Percentiles rank a stretch among this genome's conserved stretches.
Evolutionary conservation across 2,113 vertebrate species (phyloP).

Genomic region (Nesogale talazaci): DNA sequence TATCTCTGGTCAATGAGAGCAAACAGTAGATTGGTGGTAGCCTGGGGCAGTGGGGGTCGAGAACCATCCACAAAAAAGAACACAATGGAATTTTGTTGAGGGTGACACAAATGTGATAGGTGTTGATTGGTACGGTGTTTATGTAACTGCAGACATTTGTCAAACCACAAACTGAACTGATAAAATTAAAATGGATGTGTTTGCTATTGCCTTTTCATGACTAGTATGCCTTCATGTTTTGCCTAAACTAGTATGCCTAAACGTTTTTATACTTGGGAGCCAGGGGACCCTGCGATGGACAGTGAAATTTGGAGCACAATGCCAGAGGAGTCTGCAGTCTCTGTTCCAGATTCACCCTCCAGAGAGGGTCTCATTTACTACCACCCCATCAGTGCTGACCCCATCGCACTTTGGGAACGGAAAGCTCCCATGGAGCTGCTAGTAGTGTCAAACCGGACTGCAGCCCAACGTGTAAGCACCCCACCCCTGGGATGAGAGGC

Average conservation of each 20-base stretch:
- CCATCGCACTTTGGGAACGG: too few species aligned
- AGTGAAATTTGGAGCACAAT: constrained; percentile 31
- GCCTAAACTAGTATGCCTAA: too few species aligned
- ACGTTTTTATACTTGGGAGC: too few species aligned
- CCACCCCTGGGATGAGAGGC: constrained; percentile 41
- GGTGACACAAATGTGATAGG: not conserved
- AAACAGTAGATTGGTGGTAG: not conserved
- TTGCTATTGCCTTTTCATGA: not conserved
- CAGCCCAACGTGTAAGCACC: too few species aligned
- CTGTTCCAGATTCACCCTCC: constrained; percentile 66
- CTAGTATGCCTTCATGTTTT: too few species aligned
- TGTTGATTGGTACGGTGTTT: not conserved
- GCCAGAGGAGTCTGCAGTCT: constrained; percentile 63
- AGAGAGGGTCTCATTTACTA: not conserved
- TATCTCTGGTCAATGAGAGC: not conserved
- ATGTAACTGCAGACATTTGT: not conserved
- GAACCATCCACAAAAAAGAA: not conserved
- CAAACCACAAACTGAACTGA: not conserved
- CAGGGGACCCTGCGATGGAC: not conserved
- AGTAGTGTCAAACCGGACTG: too few species aligned
- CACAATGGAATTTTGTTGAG: not conserved
- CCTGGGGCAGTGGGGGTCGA: not conserved
- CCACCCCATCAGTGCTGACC: too few species aligned
- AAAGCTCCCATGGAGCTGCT: too few species aligned
- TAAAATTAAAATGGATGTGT: constrained; percentile 19